Conservation (phyloP, 1,140 invertebrate species). For the Spodoptera litura region DNA sequence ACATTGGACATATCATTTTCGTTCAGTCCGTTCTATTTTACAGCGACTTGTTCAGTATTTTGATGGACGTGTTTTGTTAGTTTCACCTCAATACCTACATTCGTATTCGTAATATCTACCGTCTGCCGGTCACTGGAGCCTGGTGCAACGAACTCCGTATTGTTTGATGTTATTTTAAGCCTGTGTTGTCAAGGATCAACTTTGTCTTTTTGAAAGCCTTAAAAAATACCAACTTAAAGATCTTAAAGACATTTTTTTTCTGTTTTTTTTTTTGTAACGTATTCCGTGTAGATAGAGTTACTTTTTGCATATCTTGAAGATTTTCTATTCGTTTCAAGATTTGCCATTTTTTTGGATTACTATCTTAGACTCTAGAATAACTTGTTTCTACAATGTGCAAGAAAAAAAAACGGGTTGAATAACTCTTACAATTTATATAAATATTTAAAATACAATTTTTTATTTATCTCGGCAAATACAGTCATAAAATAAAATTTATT, state of each 20-base stretch:
- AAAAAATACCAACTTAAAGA: background rate
- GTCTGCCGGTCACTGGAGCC: background rate
- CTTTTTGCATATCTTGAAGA: background rate
- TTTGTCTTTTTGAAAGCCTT: conserved; percentile 4
- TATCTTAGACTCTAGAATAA: too few relatives aligned
- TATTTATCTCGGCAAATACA: too few relatives aligned
- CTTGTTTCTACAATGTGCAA: too few relatives aligned
- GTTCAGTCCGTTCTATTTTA: too few relatives aligned
- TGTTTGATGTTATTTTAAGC: conserved; percentile 47
- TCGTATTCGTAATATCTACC: background rate
- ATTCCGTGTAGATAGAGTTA: background rate
- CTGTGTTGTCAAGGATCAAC: conserved; percentile 15
- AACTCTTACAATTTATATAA: too few relatives aligned
- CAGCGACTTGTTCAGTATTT: background rate
- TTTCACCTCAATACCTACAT: conserved; percentile 8
- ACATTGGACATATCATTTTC: too few relatives aligned
- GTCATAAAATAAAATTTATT: too few relatives aligned
- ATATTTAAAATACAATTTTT: too few relatives aligned
- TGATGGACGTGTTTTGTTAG: background rate
- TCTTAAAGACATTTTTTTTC: too few relatives aligned
- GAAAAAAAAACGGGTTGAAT: too few relatives aligned
- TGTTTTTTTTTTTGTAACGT: background rate
- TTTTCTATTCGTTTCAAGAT: background rate
- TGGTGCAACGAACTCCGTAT: conserved; percentile 47
- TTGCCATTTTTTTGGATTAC: background rate